A percentile compares a stretch with the other conserved stretches of the same genome.
phyloP scores from a whole-genome alignment of 2,888 invertebrate species.

The Eurois occulta region DNA sequence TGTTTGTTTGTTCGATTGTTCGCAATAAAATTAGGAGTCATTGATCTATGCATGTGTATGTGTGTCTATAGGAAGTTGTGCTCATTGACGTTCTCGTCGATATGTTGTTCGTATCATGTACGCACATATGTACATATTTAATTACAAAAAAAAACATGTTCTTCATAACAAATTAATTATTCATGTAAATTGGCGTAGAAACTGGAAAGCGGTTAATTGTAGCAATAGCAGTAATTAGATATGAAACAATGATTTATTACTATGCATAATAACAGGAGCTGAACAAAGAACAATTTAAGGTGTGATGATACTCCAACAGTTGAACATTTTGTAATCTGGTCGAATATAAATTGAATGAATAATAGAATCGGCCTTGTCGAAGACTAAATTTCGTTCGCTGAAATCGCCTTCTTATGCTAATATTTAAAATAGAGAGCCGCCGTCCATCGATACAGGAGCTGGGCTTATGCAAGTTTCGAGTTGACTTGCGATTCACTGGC shows the following conservation, averaged over 20 bases:
- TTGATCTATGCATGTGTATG: constrained; percentile 6
- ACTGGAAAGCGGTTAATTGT: constrained; percentile 21
- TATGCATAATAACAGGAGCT: background rate
- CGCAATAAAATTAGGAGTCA: constrained; percentile 28
- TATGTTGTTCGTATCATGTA: constrained; percentile 16
- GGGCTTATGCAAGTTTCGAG: constrained; percentile 63
- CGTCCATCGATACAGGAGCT: constrained; percentile 62
- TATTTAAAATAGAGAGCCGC: constrained; percentile 63
- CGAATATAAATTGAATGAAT: constrained; percentile 61
- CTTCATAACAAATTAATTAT: constrained; percentile 32
- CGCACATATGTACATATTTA: constrained; percentile 34
- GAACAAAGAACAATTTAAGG: constrained; percentile 29
- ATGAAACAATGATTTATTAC: constrained; percentile 1
- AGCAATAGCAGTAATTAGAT: constrained; percentile 22
- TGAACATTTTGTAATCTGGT: constrained; percentile 47
- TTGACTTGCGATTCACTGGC: constrained; percentile 49
- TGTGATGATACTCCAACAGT: constrained; percentile 32
- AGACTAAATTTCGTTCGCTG: constrained; percentile 61
- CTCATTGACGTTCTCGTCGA: constrained; percentile 19
- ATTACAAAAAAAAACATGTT: constrained; percentile 28
- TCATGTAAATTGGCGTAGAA: constrained; percentile 17
- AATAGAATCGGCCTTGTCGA: constrained; percentile 62
- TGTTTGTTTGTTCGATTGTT: constrained; percentile 50
- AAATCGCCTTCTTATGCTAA: constrained; percentile 69
- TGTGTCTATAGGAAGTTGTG: background rate